These are phyloP conservation scores for Aleiodes alternator DNA, from an alignment of 2,888 invertebrate species.

Conservation along the genomic window DNA sequence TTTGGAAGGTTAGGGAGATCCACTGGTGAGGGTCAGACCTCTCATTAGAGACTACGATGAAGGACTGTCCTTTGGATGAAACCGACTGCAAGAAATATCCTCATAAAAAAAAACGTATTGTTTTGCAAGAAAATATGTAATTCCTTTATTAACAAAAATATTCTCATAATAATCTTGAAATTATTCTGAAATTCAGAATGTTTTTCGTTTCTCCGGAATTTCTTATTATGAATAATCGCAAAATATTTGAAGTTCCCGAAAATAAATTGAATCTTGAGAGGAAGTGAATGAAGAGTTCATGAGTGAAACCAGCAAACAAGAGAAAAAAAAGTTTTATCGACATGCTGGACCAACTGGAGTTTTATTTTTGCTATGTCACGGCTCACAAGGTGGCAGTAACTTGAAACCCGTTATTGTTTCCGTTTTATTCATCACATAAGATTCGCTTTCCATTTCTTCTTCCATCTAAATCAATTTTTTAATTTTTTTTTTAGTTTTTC, in stretches of 20 bases:
- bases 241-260: no score
- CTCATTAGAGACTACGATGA: constrained; percentile 40
- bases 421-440: constrained; percentile 47
- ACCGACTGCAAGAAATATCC: constrained; percentile 26
- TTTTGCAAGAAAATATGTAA: not conserved
- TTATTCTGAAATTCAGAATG: no score
- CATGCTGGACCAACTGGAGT: constrained; percentile 18
- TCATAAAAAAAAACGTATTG: constrained; percentile 19
- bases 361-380: constrained; percentile 53
- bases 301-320: constrained; percentile 1
- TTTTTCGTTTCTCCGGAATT: no score
- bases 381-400: constrained; percentile 54
- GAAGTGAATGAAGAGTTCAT: constrained; percentile 16
- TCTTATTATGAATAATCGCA: no score
- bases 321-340: not conserved
- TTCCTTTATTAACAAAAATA: no score
- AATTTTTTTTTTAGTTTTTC: constrained; percentile 3
- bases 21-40: constrained; percentile 38
- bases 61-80: constrained; percentile 37
- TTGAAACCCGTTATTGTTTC: constrained; percentile 53
- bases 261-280: no score
- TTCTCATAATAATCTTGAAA: no score
- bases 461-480: constrained; percentile 37
- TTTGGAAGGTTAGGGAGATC: constrained; percentile 32
- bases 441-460: constrained; percentile 51